Conservation (phyloP, 2,888 invertebrate genomes). For the Melangyna quadrimaculata region DNA sequence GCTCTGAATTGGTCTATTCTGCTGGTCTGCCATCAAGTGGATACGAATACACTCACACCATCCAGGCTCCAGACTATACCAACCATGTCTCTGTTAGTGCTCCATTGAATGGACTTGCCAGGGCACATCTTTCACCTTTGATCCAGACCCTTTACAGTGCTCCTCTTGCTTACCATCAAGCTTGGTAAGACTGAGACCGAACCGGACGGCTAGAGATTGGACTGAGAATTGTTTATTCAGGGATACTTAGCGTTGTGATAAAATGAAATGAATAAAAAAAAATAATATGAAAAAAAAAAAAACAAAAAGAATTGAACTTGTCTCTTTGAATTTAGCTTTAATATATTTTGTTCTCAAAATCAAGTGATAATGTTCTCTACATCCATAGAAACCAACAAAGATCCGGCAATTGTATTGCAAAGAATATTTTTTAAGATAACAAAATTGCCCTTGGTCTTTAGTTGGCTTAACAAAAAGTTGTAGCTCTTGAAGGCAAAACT, state of each 20-base stretch:
- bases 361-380: too few species aligned
- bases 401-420: too few species aligned
- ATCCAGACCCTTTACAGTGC: constrained; percentile 65
- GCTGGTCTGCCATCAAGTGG: constrained; percentile 71
- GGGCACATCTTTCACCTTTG: constrained; percentile 59
- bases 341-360: too few species aligned
- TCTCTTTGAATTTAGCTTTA: too few species aligned
- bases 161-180: constrained; percentile 61
- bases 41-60: constrained; percentile 73
- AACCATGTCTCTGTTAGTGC: constrained; percentile 81
- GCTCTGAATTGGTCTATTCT: constrained; percentile 63
- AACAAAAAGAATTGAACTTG: not conserved
- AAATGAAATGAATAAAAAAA: constrained; percentile 33
- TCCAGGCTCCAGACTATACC: constrained; percentile 73
- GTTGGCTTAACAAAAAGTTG: too few species aligned
- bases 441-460: too few species aligned
- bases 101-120: constrained; percentile 72
- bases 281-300: not conserved
- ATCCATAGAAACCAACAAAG: too few species aligned
- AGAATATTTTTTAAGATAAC: too few species aligned
- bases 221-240: constrained; percentile 31
- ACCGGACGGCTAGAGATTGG: constrained; percentile 45
- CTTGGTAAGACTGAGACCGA: constrained; percentile 51
- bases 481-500: too few species aligned
- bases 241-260: constrained; percentile 43